Conservation (phyloP, 1,140 invertebrate genomes). For the Drosophila equinoxialis region DNA sequence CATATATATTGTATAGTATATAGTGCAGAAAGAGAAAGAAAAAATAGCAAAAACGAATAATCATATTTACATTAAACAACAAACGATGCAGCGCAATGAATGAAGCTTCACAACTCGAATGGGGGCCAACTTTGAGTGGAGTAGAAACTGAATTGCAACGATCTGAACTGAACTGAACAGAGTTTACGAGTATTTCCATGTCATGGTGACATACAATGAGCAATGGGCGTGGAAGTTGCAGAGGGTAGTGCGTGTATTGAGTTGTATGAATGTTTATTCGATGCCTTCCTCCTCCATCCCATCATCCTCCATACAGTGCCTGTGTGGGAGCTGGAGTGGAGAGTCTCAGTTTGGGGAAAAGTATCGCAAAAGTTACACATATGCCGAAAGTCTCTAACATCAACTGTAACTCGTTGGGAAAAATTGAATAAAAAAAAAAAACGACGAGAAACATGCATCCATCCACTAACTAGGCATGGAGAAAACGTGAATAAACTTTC, state of each 20-base stretch:
- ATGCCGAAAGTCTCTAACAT: constrained; percentile 11
- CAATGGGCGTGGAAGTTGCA: constrained; percentile 29
- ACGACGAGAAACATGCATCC: constrained; percentile 32
- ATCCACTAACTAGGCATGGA: constrained; percentile 38
- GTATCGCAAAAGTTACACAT: constrained; percentile 8
- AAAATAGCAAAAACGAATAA: constrained; percentile 49
- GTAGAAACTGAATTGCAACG: constrained; percentile 15
- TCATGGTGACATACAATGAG: constrained; percentile 47
- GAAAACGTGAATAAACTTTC: constrained; percentile 37
- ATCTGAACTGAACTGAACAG: constrained; percentile 22
- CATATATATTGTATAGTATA: constrained; percentile 15
- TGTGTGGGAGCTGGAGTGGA: constrained; percentile 18
- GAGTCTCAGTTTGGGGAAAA: constrained; percentile 48
- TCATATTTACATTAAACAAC: constrained; percentile 76
- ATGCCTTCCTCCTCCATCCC: constrained; percentile 18
- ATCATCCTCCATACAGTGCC: background rate
- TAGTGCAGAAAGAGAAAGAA: constrained; percentile 34
- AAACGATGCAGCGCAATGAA: constrained; percentile 46
- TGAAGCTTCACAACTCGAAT: constrained; percentile 27
- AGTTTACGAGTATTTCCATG: constrained; percentile 58
- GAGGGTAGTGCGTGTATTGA: constrained; percentile 47
- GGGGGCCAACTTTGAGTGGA: constrained; percentile 8
- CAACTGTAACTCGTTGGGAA: constrained; percentile 39
- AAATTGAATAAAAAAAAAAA: constrained; percentile 37
- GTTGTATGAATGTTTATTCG: constrained; percentile 54